Base-by-base conservation (phyloP, 2,797 vertebrate species). In the Diceros bicornis region DNA sequence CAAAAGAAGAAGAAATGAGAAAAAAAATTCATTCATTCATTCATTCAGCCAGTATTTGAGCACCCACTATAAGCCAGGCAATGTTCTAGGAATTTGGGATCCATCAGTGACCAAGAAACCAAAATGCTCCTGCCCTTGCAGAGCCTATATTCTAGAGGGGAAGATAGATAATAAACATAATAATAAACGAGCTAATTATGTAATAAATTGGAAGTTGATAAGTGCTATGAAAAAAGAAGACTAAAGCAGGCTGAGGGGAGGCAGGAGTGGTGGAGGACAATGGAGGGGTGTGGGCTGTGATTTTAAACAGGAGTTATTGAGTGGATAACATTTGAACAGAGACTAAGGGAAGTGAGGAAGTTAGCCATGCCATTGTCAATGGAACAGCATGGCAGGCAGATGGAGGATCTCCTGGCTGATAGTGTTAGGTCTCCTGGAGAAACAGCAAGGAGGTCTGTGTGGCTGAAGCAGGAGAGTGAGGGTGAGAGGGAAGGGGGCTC, bases 1-100 rank as follows among this genome's bases (percentile, higher is more conserved):
- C 62, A 78, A 77, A 84, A 68, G 52, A 89, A 16, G 13, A 62
- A 94, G 66, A 79, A 61, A 68, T 74, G 55, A 27, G n/a, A 69
- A 44, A 71, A 77, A 81, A 20, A 34, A 50, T 50, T 41, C 41
- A 41, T 47, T 41, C 4, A n/a, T 69, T 72, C 34, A 74, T 69
- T 94, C 13, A 55, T 85, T 93, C 52, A 91, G 69, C 29, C 94
- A 64, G 75, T 87, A 92, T 59, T 83, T 92, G 27, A 91, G 37
- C 6, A 79, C 10, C 29, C 50, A 29, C 34, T 69, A 0, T 61
- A 29, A 78, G 12, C 61, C 62, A 59, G 59, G 13, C 34, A 85
- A 32, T 81, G 37, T 50, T 87, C 59, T 93, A 75, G 78, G 78
- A 47, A 25, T 68, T 74, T 52, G 14, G 20, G 88, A 37, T 59